phyloP scores from a whole-genome alignment of 2,888 invertebrate species.

The Synanthedon myopaeformis region DNA sequence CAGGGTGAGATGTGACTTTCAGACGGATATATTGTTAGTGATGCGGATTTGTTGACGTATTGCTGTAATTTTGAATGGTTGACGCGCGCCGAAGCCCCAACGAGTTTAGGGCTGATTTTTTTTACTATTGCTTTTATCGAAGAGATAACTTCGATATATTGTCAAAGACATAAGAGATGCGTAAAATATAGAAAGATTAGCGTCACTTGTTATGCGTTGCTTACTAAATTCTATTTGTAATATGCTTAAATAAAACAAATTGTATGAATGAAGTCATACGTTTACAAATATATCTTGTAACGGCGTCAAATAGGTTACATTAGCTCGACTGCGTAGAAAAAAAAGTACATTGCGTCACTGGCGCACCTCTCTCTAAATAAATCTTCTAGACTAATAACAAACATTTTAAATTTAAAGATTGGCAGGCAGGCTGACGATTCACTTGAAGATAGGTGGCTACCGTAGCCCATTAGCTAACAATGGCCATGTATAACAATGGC shows the following conservation, averaged over 20 bases:
- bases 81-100: neutral
- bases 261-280: constrained; percentile 1
- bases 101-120: too few species aligned
- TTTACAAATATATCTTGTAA: neutral
- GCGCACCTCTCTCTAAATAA: neutral
- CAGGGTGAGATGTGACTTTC: constrained; percentile 33
- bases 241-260: constrained; percentile 1
- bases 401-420: too few species aligned
- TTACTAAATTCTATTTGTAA: neutral
- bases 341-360: neutral
- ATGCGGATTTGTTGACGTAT: constrained; percentile 13
- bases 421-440: too few species aligned
- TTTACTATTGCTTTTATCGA: too few species aligned
- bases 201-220: neutral
- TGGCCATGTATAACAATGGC: too few species aligned
- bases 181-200: neutral
- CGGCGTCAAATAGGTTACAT: neutral
- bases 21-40: constrained; percentile 14
- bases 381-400: neutral
- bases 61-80: constrained; percentile 16
- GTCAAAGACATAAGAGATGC: neutral
- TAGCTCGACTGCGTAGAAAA: neutral
- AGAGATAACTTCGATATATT: too few species aligned
- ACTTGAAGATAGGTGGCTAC: too few species aligned
- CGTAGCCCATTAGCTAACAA: too few species aligned